phyloP scores from a whole-genome alignment of 1,140 invertebrate species.

The Anoplophora glabripennis region DNA sequence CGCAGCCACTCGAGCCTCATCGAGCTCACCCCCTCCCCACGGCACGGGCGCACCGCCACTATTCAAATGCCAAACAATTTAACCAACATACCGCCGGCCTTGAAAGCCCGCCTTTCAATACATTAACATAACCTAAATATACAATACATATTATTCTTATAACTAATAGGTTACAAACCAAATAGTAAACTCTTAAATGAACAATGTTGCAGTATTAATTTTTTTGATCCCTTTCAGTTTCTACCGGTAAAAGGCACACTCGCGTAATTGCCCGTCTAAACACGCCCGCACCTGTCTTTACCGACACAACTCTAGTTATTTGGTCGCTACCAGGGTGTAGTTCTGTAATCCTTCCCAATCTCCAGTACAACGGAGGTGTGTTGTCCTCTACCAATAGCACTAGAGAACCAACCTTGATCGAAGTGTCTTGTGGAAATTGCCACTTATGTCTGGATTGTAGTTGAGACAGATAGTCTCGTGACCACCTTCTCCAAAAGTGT shows the following conservation, averaged over 20 bases:
- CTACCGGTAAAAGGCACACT: slow-evolving; percentile 18
- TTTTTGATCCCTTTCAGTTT: not conserved
- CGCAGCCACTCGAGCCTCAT: too few species aligned
- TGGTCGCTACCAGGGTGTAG: slow-evolving; percentile 42
- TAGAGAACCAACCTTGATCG: not conserved
- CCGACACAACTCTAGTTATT: slow-evolving; percentile 37
- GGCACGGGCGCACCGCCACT: too few species aligned
- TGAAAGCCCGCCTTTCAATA: too few species aligned
- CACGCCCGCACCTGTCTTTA: slow-evolving; percentile 36
- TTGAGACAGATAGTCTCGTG: slow-evolving; percentile 25
- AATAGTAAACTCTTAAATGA: too few species aligned
- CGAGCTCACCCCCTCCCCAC: too few species aligned
- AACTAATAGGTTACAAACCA: too few species aligned
- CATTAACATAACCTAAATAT: too few species aligned
- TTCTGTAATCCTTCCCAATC: slow-evolving; percentile 39
- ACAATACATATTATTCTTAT: too few species aligned
- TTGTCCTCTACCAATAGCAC: slow-evolving; percentile 23
- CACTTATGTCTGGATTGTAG: slow-evolving; percentile 21
- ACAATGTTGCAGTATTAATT: too few species aligned
- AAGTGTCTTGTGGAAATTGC: not conserved
- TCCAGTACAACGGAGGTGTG: slow-evolving; percentile 32
- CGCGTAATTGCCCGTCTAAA: slow-evolving; percentile 13
- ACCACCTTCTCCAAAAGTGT: slow-evolving; percentile 26
- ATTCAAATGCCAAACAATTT: not conserved
- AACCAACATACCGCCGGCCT: not conserved